Evolutionary conservation across 2,113 vertebrate genomes (phyloP).

Genomic region (Struthio camelus): DNA sequence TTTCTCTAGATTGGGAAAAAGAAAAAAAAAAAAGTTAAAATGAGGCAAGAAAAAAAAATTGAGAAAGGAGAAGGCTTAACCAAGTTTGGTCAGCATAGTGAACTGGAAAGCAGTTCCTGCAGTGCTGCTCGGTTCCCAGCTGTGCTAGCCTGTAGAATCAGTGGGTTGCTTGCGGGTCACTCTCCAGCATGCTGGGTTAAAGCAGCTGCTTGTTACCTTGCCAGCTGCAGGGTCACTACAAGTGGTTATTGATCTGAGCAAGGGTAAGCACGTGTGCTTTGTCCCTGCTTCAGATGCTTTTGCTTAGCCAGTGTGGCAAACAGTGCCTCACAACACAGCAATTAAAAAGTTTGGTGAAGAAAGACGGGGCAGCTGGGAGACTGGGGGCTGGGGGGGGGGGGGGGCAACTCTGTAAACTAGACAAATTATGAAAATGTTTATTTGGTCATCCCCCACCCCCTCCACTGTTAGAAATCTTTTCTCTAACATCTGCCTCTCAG

Average conservation of each 20-base stretch:
- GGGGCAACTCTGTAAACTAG: neutral
- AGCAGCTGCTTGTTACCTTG: neutral
- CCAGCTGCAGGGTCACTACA: neutral
- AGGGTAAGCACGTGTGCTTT: neutral
- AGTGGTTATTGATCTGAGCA: fast-evolving
- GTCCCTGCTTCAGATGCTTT: neutral
- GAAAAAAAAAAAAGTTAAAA: neutral
- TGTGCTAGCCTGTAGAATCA: neutral
- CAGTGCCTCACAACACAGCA: neutral
- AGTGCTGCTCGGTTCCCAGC: neutral
- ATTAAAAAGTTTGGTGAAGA: neutral
- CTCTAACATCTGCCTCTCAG: neutral
- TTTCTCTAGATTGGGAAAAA: neutral
- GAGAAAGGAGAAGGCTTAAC: neutral
- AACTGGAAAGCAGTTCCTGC: neutral
- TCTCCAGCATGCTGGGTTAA: neutral
- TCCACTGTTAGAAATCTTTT: fast-evolving
- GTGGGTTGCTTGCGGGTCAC: neutral
- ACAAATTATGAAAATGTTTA: neutral
- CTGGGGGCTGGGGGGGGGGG: no score
- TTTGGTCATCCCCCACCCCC: neutral
- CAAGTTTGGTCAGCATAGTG: neutral
- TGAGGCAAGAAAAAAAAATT: neutral
- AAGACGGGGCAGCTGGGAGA: neutral
- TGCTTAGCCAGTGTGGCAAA: neutral